Evolutionary conservation across 2,888 invertebrate genomes (phyloP), one percentile per base, ranked within the genome.

Genomic region (Agrenia bidenticulata): DNA sequence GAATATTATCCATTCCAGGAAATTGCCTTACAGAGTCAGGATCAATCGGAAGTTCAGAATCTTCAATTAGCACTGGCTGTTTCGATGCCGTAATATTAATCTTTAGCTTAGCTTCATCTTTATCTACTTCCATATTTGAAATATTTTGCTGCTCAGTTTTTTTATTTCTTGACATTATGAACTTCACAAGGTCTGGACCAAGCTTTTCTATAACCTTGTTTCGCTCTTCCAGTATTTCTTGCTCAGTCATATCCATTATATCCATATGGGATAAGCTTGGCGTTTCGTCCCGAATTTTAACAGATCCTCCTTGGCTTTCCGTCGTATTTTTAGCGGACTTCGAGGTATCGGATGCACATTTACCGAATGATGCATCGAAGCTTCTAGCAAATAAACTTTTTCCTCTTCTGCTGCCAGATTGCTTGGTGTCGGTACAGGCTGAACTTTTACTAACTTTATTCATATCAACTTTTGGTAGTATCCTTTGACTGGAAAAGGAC

Each of bases 1-100:
- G 96, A 50, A 94, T 79, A n/a, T 86, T 83, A 79, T 92, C 86
- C 85, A 95, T 95, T 79, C 94, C 86, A 1, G 93, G 79, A 91
- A 92, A 94, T 55, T 87, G 85, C 66, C 86, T 84, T 0, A 87
- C 80, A 69, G 85, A 82, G 23, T 87, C 78, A 66, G 78, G 76
- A 57, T 78, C 73, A 1, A 81, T 76, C 5, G 80, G 80, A 39
- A 81, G 59, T 17, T 67, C 67, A 2, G 39, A 21, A 15, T 80
- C 80, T 32, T 79, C 37, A 26, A n/a, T 45, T 39, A 42, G n/a
- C n/a, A 59, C 61, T 63, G 63, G 45, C 41, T 45, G 50, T 69
- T 67, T 54, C 32, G 32, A 32, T 32, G n/a, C n/a, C n/a, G n/a
- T n/a, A n/a, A n/a, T n/a, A n/a, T n/a, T n/a, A n/a, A n/a, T n/a